A percentile compares a stretch with the other conserved stretches of the same genome.
phyloP scores from a whole-genome alignment of 1,140 invertebrate genomes.

The Plutomurus gul region DNA sequence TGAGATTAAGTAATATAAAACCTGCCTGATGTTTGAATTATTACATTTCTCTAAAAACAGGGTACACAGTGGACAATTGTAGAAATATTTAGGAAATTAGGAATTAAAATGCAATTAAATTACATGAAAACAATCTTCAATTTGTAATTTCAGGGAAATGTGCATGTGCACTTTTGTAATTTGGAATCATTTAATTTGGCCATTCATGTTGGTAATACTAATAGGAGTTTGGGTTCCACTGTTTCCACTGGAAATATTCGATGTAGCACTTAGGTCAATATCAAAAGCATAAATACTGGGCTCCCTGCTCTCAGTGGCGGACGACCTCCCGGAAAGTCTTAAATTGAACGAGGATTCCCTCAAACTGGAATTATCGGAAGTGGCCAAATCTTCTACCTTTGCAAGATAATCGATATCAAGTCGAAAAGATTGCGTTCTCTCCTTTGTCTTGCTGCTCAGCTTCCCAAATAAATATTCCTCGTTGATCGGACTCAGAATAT shows the following conservation, averaged over 20 bases:
- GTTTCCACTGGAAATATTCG: background rate
- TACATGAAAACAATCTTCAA: no score
- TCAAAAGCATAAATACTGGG: background rate
- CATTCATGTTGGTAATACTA: background rate
- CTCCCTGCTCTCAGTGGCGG: background rate
- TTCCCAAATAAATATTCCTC: background rate
- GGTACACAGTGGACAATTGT: no score
- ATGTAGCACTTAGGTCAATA: background rate
- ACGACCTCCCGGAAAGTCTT: background rate
- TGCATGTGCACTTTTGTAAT: no score
- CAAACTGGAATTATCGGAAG: background rate
- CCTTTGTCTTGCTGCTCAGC: background rate
- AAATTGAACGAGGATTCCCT: background rate
- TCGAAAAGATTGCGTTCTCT: background rate
- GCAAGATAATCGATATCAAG: slow-evolving; percentile 4
- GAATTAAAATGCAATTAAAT: no score
- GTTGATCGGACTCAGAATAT: background rate
- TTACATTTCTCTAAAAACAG: no score
- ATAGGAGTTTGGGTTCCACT: background rate
- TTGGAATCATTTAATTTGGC: no score
- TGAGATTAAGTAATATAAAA: no score
- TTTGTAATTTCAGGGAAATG: no score
- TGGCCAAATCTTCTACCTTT: background rate
- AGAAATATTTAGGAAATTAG: no score
- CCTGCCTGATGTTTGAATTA: no score